phyloP scores from a whole-genome alignment of 2,113 vertebrate species.

The Piprites chloris region DNA sequence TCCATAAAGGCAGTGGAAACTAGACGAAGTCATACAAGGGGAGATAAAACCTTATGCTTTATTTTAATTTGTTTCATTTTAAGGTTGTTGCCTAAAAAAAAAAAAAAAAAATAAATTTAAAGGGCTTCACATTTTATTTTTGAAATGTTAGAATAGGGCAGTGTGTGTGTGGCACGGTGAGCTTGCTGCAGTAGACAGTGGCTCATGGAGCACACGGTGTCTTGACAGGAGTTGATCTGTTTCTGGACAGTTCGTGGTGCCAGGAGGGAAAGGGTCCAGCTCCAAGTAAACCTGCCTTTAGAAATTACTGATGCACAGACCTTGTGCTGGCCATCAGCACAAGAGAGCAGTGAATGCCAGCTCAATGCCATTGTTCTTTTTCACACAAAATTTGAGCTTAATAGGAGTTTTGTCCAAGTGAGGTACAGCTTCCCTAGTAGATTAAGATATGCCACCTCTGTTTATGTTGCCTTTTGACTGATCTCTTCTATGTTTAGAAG shows the following conservation, averaged over 20 bases:
- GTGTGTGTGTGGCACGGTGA: not conserved
- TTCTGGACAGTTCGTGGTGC: not conserved
- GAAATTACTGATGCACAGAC: not conserved
- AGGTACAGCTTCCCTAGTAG: not conserved
- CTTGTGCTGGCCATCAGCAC: not conserved
- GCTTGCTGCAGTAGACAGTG: not conserved
- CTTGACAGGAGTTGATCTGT: not conserved
- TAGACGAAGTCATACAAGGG: not conserved
- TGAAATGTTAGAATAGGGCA: not conserved
- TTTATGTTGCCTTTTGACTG: not conserved
- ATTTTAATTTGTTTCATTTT: not conserved
- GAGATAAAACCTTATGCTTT: not conserved
- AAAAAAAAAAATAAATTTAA: not conserved
- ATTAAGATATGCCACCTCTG: not conserved
- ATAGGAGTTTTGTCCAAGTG: not conserved
- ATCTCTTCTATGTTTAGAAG: not conserved
- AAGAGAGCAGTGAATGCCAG: not conserved
- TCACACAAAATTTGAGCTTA: not conserved
- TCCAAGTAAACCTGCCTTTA: not conserved
- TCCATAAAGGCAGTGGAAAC: not conserved
- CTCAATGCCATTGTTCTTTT: not conserved
- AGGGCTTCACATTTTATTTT: not conserved
- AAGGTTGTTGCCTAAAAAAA: not conserved
- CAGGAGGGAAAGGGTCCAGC: not conserved
- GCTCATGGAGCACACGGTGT: rapidly evolving